These are phyloP conservation scores for Procapra przewalskii DNA, from an alignment of 2,113 vertebrate species.

Conservation along the genomic window DNA sequence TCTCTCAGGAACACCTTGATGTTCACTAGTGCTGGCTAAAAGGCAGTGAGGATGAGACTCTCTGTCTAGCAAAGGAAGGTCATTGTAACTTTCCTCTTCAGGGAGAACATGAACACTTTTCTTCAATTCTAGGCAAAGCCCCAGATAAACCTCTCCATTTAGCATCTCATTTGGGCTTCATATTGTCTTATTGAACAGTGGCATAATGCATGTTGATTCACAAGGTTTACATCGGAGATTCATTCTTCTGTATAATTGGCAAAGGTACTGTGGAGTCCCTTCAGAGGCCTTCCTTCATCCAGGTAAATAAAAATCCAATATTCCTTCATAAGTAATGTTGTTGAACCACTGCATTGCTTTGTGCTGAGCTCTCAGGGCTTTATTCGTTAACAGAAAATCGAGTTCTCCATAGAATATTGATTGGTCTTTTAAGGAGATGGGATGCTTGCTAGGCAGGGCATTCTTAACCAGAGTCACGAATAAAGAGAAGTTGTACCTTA, in stretches of 20 bases:
- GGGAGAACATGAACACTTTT: background rate
- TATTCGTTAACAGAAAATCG: constrained; percentile 63
- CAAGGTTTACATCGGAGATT: constrained; percentile 56
- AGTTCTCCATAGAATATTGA: constrained; percentile 67
- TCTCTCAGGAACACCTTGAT: background rate
- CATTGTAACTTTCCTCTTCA: background rate
- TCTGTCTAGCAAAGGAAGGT: background rate
- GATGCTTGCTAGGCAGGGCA: background rate
- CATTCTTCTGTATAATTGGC: constrained; percentile 49
- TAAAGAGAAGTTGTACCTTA: background rate
- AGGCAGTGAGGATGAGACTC: background rate
- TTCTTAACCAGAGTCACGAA: constrained; percentile 17
- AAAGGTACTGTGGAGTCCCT: constrained; percentile 31
- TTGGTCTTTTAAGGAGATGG: constrained; percentile 34
- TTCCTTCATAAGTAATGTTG: constrained; percentile 18
- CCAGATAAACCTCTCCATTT: constrained; percentile 43
- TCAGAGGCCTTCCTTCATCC: constrained; percentile 44
- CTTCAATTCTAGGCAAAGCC: constrained; percentile 35
- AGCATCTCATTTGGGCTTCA: constrained; percentile 55
- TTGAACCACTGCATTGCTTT: constrained; percentile 39
- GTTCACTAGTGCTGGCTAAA: background rate
- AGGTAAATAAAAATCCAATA: constrained; percentile 73
- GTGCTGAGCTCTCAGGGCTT: constrained; percentile 36
- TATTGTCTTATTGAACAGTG: constrained; percentile 55
- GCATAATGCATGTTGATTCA: constrained; percentile 10